These are phyloP conservation scores for Pocillopora verrucosa DNA, from an alignment of 64 coral and sea anemone genomes.

Conservation along the genomic window DNA sequence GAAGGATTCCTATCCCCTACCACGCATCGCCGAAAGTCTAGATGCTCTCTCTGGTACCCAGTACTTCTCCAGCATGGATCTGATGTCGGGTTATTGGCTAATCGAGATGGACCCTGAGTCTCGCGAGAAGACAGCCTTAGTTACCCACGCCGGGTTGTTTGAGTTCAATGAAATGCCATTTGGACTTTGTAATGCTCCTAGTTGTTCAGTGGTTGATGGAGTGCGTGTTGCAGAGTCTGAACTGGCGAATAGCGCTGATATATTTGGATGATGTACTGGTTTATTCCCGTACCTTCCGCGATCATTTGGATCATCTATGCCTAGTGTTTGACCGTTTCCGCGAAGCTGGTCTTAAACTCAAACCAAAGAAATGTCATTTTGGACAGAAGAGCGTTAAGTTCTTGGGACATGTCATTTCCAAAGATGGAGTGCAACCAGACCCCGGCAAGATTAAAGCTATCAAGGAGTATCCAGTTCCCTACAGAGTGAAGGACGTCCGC, in stretches of 20 bases:
- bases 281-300: neutral
- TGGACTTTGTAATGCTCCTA: constrained; percentile 11
- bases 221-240: neutral
- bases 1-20: constrained; percentile 50
- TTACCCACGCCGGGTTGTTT: constrained; percentile 8
- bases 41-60: constrained; percentile 5
- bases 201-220: constrained; percentile 35
- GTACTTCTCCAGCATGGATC: constrained; percentile 23
- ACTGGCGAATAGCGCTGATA: neutral
- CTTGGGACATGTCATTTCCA: neutral
- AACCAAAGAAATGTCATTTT: constrained; percentile 26
- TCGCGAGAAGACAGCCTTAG: constrained; percentile 33
- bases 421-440: constrained; percentile 13
- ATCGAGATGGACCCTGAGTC: neutral
- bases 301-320: neutral
- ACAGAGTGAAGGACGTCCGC: neutral
- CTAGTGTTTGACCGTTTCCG: constrained; percentile 13
- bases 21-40: constrained; percentile 16
- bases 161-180: constrained; percentile 38
- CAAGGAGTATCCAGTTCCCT: constrained; percentile 7
- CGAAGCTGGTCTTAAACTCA: neutral
- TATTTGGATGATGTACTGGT: constrained; percentile 29
- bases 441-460: constrained; percentile 17
- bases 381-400: neutral
- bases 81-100: constrained; percentile 50